These are phyloP conservation scores for Paraplagusia blochii DNA, from an alignment of 2,113 vertebrate genomes.

Conservation along the genomic window DNA sequence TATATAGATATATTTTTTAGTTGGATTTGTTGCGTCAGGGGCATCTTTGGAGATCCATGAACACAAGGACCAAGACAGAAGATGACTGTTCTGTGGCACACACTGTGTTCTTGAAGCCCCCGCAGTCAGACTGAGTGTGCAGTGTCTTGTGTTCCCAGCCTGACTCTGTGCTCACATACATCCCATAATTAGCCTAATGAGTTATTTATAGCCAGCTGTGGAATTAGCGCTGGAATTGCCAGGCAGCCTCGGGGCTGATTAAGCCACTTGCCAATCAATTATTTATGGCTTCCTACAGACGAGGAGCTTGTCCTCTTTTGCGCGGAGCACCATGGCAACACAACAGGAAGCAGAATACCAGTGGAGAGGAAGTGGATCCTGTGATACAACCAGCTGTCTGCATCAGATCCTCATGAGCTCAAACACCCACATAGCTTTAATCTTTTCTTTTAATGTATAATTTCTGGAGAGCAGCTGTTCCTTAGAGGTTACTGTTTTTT, in stretches of 20 bases:
- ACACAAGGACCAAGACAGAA: background rate
- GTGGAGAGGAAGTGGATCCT: conserved; percentile 66
- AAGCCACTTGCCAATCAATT: conserved; percentile 77
- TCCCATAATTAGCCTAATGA: conserved; percentile 71
- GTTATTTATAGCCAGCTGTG: conserved; percentile 76
- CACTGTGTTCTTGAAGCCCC: conserved; percentile 41
- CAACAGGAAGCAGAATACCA: conserved; percentile 74
- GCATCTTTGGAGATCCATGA: too few relatives aligned
- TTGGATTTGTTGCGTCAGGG: too few relatives aligned
- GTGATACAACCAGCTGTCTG: conserved; percentile 53
- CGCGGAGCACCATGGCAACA: conserved; percentile 72
- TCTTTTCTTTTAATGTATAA: too few relatives aligned
- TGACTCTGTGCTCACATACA: conserved; percentile 55
- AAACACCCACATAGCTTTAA: conserved; percentile 48
- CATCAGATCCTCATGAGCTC: conserved; percentile 14
- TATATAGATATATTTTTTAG: too few relatives aligned
- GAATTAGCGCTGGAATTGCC: conserved; percentile 70
- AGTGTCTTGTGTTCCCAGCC: conserved; percentile 51
- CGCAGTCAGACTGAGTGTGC: conserved; percentile 60
- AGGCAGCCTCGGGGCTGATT: conserved; percentile 68
- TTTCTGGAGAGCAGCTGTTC: too few relatives aligned
- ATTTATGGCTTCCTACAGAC: conserved; percentile 75
- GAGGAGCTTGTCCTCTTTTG: conserved; percentile 73
- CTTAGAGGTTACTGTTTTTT: too few relatives aligned
- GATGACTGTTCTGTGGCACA: too few relatives aligned